These are phyloP conservation scores for Drosophila anomelani DNA, from an alignment of 2,888 invertebrate genomes.

Conservation along the genomic window DNA sequence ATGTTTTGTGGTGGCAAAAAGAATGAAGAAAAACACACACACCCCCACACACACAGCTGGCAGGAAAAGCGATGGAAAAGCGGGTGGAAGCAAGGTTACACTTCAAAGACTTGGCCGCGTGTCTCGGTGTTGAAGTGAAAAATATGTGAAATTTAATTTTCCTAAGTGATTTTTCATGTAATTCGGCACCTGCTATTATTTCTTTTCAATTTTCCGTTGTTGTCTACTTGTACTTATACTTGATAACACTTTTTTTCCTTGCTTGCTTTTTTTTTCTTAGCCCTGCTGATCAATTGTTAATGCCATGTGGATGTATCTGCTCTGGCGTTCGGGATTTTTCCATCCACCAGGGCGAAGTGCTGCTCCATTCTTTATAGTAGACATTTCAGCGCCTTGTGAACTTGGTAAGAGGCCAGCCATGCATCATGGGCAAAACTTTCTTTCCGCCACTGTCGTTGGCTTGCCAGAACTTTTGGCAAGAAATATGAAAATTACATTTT, in stretches of 20 bases:
- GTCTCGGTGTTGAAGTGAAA: slow-evolving; percentile 73
- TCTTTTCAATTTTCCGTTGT: slow-evolving; percentile 60
- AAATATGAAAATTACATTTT: slow-evolving; percentile 65
- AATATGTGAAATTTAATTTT: slow-evolving; percentile 81
- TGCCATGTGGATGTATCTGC: slow-evolving; percentile 67
- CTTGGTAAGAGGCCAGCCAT: slow-evolving; percentile 67
- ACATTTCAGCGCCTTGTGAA: slow-evolving; percentile 71
- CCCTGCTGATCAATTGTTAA: slow-evolving; percentile 75
- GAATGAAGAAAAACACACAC: slow-evolving; percentile 25
- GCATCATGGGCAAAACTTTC: slow-evolving; percentile 71
- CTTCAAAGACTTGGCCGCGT: slow-evolving; percentile 61
- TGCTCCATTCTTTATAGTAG: slow-evolving; percentile 25
- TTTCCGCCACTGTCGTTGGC: slow-evolving; percentile 46
- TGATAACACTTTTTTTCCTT: slow-evolving; percentile 66
- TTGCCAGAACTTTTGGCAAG: slow-evolving; percentile 50
- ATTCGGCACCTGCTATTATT: slow-evolving; percentile 81
- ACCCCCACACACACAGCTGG: slow-evolving; percentile 56
- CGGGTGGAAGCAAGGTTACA: slow-evolving; percentile 34
- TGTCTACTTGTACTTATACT: slow-evolving; percentile 39
- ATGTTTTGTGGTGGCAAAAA: slow-evolving; percentile 68
- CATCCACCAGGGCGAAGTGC: neutral
- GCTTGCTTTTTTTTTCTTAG: slow-evolving; percentile 48
- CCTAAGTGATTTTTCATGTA: slow-evolving; percentile 80
- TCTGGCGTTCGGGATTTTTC: slow-evolving; percentile 2
- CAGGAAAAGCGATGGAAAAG: slow-evolving; percentile 28